A percentile compares a stretch with the other conserved stretches of the same genome.
Evolutionary conservation across 2,797 vertebrate genomes (phyloP).

Genomic region (Craterocephalus amniculus): DNA sequence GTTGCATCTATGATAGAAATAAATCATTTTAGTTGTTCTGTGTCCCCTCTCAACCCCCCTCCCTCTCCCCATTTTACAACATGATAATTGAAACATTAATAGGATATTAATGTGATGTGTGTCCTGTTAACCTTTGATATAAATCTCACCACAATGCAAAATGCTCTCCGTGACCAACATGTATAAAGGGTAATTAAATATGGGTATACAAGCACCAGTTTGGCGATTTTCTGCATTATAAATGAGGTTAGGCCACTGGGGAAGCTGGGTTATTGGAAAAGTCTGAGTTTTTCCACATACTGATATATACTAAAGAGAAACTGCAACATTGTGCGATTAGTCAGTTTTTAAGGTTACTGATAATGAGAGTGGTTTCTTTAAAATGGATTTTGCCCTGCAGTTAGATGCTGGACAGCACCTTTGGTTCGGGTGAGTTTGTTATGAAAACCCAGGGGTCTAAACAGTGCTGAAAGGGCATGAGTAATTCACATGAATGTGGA

Average conservation of each 20-base stretch:
- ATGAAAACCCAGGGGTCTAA: slow-evolving; percentile 65
- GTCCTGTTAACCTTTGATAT: slow-evolving; percentile 85
- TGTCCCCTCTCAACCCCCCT: slow-evolving; percentile 49
- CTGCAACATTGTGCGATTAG: slow-evolving; percentile 25
- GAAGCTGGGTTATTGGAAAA: slow-evolving; percentile 30
- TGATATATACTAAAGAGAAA: slow-evolving; percentile 11
- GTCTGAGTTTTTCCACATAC: slow-evolving; percentile 14
- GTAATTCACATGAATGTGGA: slow-evolving; percentile 64
- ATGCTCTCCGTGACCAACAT: slow-evolving; percentile 72
- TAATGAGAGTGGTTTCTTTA: slow-evolving; percentile 52
- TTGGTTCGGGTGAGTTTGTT: slow-evolving; percentile 59
- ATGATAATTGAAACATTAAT: slow-evolving; percentile 84
- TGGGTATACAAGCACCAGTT: slow-evolving; percentile 65
- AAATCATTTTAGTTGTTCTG: slow-evolving; percentile 83
- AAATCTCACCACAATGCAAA: slow-evolving; percentile 75
- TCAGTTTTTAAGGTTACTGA: slow-evolving; percentile 63
- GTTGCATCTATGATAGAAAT: slow-evolving; percentile 73
- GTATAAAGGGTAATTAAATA: slow-evolving; percentile 77
- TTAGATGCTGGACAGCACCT: slow-evolving; percentile 54
- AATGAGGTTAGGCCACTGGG: slow-evolving; percentile 44
- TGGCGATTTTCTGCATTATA: slow-evolving; percentile 58
- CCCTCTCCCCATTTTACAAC: slow-evolving; percentile 65
- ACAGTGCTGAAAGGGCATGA: slow-evolving; percentile 67
- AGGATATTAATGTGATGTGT: slow-evolving; percentile 78
- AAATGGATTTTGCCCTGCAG: slow-evolving; percentile 70